phyloP scores from a whole-genome alignment of 2,888 invertebrate genomes.

The Cactoblastis cactorum region DNA sequence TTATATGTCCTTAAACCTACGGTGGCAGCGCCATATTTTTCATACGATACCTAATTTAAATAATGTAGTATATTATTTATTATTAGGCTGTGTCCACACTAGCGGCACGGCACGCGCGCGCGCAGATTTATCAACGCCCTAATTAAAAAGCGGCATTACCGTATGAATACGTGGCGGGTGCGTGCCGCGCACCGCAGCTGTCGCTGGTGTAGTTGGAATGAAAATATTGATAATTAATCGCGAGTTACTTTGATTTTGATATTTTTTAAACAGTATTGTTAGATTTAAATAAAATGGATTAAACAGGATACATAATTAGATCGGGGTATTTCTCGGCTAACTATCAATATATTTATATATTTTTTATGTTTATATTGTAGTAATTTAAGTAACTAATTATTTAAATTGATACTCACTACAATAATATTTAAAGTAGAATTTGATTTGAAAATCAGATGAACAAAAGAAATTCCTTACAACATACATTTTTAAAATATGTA shows the following conservation, averaged over 20 bases:
- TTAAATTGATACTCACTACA: too few species aligned
- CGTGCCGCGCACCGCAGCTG: slow-evolving; percentile 65
- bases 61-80: slow-evolving; percentile 25
- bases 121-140: slow-evolving; percentile 75
- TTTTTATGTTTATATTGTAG: too few species aligned
- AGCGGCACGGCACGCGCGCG: slow-evolving; percentile 57
- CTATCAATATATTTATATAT: too few species aligned
- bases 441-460: too few species aligned
- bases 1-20: too few species aligned
- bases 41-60: background rate
- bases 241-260: background rate
- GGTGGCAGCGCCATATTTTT: background rate
- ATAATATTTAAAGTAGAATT: too few species aligned
- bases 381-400: too few species aligned
- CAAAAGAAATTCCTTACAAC: too few species aligned
- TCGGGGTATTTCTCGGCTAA: too few species aligned
- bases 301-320: too few species aligned
- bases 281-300: too few species aligned
- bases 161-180: slow-evolving; percentile 66
- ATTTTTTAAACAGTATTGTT: background rate
- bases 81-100: slow-evolving; percentile 56
- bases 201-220: slow-evolving; percentile 29
- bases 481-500: too few species aligned
- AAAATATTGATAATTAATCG: slow-evolving; percentile 2
- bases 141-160: slow-evolving; percentile 76